Evolutionary conservation across 2,113 vertebrate genomes (phyloP).

Genomic region (Panthera uncia): DNA sequence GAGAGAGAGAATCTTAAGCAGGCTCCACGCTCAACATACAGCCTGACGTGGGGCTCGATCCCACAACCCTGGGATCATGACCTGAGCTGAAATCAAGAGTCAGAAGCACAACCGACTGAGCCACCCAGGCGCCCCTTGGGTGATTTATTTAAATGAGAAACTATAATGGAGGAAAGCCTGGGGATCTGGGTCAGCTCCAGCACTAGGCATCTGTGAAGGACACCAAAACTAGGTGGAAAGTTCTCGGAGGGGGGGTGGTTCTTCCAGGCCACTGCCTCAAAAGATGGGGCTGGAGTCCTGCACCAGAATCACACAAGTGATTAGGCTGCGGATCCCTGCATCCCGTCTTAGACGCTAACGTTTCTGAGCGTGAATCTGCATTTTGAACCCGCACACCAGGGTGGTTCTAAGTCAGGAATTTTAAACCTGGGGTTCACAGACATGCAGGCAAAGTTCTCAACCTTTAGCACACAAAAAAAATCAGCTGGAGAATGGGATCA

Average conservation of each 20-base stretch:
- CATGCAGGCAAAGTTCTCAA: not conserved
- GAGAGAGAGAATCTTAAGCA: too few species aligned
- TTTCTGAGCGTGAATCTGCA: not conserved
- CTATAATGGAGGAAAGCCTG: not conserved
- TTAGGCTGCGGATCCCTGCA: not conserved
- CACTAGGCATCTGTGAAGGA: not conserved
- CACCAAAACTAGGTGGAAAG: not conserved
- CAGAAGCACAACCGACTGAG: too few species aligned
- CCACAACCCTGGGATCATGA: too few species aligned
- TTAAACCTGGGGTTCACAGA: not conserved
- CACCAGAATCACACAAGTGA: not conserved
- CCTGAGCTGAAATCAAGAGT: too few species aligned
- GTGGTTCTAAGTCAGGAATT: not conserved
- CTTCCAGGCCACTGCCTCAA: not conserved
- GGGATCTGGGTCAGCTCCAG: not conserved
- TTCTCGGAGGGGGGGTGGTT: not conserved
- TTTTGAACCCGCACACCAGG: not conserved
- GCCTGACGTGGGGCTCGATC: too few species aligned
- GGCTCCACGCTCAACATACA: too few species aligned
- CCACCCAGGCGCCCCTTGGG: too few species aligned
- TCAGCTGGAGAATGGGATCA: not conserved
- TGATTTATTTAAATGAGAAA: not conserved
- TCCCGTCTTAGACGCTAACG: not conserved
- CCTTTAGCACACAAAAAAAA: not conserved
- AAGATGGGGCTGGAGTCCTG: not conserved